Percentiles rank a stretch among this genome's conserved stretches.
Conservation (phyloP, 2,113 vertebrate species). For the Misgurnus anguillicaudatus region DNA sequence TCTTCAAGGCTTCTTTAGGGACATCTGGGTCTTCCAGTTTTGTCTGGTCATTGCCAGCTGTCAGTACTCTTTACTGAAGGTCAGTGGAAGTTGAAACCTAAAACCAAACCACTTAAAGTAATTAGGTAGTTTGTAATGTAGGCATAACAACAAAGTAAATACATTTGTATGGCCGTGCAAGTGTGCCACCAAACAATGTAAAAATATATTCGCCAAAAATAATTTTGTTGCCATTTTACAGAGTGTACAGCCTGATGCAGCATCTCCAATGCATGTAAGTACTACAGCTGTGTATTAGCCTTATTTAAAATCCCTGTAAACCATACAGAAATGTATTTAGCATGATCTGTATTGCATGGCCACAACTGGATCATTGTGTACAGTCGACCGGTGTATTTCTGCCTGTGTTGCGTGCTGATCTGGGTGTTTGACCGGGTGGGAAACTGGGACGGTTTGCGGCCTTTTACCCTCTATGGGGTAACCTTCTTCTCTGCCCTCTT, state of each 20-base stretch:
- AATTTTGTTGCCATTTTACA: slow-evolving; percentile 48
- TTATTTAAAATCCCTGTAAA: background rate
- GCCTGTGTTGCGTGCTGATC: slow-evolving; percentile 75
- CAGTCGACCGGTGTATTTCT: slow-evolving; percentile 80
- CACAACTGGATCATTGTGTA: slow-evolving; percentile 83
- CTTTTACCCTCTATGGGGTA: slow-evolving; percentile 74
- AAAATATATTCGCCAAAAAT: no score
- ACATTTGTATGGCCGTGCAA: no score
- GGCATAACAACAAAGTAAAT: no score
- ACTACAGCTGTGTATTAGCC: background rate
- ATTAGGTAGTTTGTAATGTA: no score
- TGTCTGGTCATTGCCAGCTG: slow-evolving; percentile 81
- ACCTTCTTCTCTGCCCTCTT: slow-evolving; percentile 74
- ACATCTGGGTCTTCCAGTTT: slow-evolving; percentile 83
- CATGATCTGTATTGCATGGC: slow-evolving; percentile 61
- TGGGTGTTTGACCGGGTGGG: slow-evolving; percentile 78
- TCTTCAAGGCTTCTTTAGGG: slow-evolving; percentile 77
- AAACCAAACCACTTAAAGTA: no score
- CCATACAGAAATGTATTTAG: background rate
- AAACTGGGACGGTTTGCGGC: slow-evolving; percentile 60
- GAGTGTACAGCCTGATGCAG: slow-evolving; percentile 90
- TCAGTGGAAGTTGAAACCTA: slow-evolving; percentile 46
- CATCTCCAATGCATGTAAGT: slow-evolving; percentile 92
- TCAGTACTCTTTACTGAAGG: slow-evolving; percentile 80
- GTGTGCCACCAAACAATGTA: no score